Evolutionary conservation across 2,888 invertebrate genomes (phyloP), one percentile per base, ranked within the genome.

Genomic region (Phytoseiulus persimilis): DNA sequence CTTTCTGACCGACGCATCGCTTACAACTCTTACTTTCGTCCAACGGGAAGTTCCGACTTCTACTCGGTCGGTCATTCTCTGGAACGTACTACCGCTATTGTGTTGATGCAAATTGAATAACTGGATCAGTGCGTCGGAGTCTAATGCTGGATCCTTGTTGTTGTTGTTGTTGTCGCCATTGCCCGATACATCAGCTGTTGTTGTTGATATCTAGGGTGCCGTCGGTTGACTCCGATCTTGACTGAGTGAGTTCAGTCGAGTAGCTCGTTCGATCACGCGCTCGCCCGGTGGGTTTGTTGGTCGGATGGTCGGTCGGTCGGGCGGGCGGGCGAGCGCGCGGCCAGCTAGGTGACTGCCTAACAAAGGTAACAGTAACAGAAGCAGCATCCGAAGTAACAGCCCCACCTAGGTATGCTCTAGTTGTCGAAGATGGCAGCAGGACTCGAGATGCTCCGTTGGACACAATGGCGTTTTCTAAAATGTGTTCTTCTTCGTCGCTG

Each of bases 381-480:
- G 65, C 65, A 65, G 65, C 65, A 46, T 46, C 46, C 46, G 46
- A 46, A 46, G 46, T 14, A 46, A 14, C 46, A 65, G 65, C 65
- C 65, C 65, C 65, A 65, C 65, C 65, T 65, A 65, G 65, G 65
- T 65, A 65, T 65, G 65, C 65, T 65, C 65, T 65, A 65, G 65
- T 65, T 65, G 65, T 65, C 65, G 65, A 65, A 14, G 65, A 65
- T 65, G 65, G 65, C 65, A 65, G 65, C 65, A 65, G 65, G 65
- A 65, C 23, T 65, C 65, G 65, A 65, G 65, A 65, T 65, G 65
- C 65, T 65, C 18, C 65, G 65, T 65, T 65, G 65, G 65, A 65
- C 65, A 65, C 65, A 65, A 65, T 65, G 65, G 65, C 65, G 65
- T 65, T 65, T 65, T 65, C 65, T 65, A 65, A 65, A 65, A 65